These are phyloP conservation scores for Sinodicranocentrus sp. DNA, from an alignment of 2,888 invertebrate species.

Conservation along the genomic window DNA sequence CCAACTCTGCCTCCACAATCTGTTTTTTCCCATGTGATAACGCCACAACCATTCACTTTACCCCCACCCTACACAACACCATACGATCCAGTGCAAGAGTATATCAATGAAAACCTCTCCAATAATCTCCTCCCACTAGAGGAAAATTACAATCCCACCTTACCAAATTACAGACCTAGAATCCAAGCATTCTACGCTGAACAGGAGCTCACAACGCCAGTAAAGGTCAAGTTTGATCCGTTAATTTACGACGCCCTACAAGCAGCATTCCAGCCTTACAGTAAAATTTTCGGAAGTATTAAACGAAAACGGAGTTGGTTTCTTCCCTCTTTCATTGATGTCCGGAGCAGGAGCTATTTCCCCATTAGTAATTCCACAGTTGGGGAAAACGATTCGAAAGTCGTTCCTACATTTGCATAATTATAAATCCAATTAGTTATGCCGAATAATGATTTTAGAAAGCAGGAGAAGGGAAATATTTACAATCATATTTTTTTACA, in stretches of 20 bases:
- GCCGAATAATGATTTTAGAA: no score
- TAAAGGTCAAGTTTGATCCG: slow-evolving; percentile 27
- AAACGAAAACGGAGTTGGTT: slow-evolving; percentile 19
- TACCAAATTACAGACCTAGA: background rate
- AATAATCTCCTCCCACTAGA: slow-evolving; percentile 12
- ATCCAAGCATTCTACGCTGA: slow-evolving; percentile 22
- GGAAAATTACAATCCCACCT: background rate
- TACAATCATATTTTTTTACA: no score
- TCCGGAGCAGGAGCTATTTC: background rate
- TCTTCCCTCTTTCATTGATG: background rate
- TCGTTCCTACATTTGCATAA: background rate
- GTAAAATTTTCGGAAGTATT: background rate
- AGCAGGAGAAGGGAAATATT: no score
- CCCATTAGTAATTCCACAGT: background rate
- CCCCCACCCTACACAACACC: background rate
- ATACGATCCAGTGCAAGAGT: slow-evolving; percentile 17
- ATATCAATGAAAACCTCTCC: slow-evolving; percentile 28
- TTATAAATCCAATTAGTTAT: no score
- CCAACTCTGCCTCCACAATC: background rate
- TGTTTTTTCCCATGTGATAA: background rate
- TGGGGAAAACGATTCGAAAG: background rate
- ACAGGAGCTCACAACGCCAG: background rate
- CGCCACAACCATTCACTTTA: background rate
- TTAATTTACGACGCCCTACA: slow-evolving; percentile 42
- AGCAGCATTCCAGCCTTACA: slow-evolving; percentile 30